Percentiles rank a stretch among this genome's conserved stretches.
These are phyloP conservation scores for Spialia ferax DNA, from an alignment of 2,888 invertebrate genomes.

Conservation along the genomic window DNA sequence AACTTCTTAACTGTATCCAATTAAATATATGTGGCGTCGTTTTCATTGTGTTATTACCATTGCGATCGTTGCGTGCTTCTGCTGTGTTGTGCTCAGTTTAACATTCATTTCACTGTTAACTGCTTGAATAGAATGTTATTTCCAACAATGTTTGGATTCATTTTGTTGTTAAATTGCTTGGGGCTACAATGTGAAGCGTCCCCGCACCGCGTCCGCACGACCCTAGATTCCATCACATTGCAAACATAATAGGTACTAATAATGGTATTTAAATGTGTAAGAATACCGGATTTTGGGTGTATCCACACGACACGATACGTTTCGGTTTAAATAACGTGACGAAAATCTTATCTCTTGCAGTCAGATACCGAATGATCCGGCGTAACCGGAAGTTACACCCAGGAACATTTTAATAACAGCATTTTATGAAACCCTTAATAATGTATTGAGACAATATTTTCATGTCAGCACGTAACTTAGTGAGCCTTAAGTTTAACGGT, in stretches of 20 bases:
- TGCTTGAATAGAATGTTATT: constrained; percentile 13
- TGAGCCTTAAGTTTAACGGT: background rate
- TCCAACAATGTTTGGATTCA: constrained; percentile 9
- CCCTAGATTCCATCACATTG: constrained; percentile 35
- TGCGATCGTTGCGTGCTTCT: constrained; percentile 13
- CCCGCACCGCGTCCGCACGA: constrained; percentile 34
- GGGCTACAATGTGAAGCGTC: constrained; percentile 21
- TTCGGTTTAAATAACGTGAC: no score
- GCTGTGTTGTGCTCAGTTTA: constrained; percentile 16
- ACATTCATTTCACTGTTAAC: constrained; percentile 4
- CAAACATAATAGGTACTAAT: constrained; percentile 29
- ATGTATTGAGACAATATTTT: no score
- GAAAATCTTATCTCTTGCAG: no score
- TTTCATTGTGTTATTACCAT: constrained; percentile 11
- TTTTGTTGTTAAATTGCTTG: constrained; percentile 28
- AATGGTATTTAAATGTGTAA: constrained; percentile 22
- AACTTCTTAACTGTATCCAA: background rate
- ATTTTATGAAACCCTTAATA: background rate
- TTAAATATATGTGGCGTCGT: background rate
- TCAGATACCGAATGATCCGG: background rate
- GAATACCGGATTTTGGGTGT: constrained; percentile 27
- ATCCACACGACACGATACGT: constrained; percentile 30
- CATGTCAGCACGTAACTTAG: background rate
- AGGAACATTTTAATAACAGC: background rate
- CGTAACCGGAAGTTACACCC: background rate